Evolutionary conservation across 2,888 invertebrate species (phyloP), one percentile per base, ranked within the genome.

Genomic region (Tipula confusa): DNA sequence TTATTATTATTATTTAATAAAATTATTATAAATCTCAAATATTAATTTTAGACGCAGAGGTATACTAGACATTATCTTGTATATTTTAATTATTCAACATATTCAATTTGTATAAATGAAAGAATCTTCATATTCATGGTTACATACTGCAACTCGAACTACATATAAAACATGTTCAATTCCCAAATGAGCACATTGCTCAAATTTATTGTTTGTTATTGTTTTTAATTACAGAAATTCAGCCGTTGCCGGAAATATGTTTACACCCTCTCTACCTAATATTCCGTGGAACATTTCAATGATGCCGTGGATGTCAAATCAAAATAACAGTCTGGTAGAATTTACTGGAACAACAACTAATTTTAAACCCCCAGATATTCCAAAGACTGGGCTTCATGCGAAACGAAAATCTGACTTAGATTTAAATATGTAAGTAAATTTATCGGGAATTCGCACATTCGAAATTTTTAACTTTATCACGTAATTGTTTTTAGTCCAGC

Each of bases 281-380:
- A 84, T 84, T 79, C 87, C 86, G 33, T 92, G 92, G 92, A 91
- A 91, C 85, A 88, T 91, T 4, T 90, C 92, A 84, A 89, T 90
- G 9, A 87, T 92, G 85, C 88, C 92, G 0, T 92, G 92, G 92
- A 87, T 90, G 86, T 87, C 88, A 1, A 88, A 90, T 11, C 90
- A 90, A 3, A 84, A 85, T 0, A 90, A 90, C 1, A 88, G 89
- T 29, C 85, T 91, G n/a, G 90, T 91, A 9, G 90, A 91, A 84
- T 91, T 91, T 87, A 89, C 91, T 84, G 90, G 89, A 83, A 9
- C 83, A 83, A n/a, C 82, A 38, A 7, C 28, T 6, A 82, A 33
- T 28, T 13, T 80, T 7, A 80, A 80, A 80, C 80, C 80, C 29
- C 80, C 80, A 29, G 80, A 80, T 0, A 7, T 80, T 29, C 4